Base-by-base conservation (phyloP, 1,140 invertebrate species). In the Trichonephila inaurata region DNA sequence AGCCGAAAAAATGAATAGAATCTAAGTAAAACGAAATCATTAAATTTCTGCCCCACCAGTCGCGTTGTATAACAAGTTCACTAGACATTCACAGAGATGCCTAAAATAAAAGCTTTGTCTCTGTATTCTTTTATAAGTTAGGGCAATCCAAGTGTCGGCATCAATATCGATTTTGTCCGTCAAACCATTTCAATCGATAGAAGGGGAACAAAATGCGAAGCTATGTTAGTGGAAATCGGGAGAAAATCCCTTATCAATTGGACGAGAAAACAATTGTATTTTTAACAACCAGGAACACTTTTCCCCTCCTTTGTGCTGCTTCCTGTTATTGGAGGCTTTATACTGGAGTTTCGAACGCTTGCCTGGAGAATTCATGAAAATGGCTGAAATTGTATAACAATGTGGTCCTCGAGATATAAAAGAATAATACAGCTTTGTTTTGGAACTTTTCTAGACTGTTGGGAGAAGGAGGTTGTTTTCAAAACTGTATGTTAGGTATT, bases 201-300 rank as follows among this genome's bases (percentile, higher is more conserved):
- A 66, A 72, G 69, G 28, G 69, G 66, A 72, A 72, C 69, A 72
- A 72, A 72, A 72, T 28, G 28, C 69, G 28, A 69, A 51, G 62
- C 81, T n/a, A 19, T 87, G 85, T 87, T 61, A 60, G 16, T 33
- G 72, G 69, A 82, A 91, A 77, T 91, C 72, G 89, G 58, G 28
- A 77, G 89, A 91, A 91, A 91, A 91, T 91, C 72, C 89, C 72
- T 61, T 91, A 91, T 91, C 89, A 91, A 91, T 81, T 91, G 89
- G 72, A 82, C n/a, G 44, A 82, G 72, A 91, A 91, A 91, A 60
- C 64, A 61, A 81, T 81, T 81, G 72, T 72, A 89, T 89, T 91
- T 91, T 91, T 81, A 81, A 91, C 89, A 91, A 91, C 72, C 58
- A 10, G 62, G 69, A 33, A 72, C 19, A 64, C 61, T 33, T 87